A percentile compares a stretch with the other conserved stretches of the same genome.
phyloP scores from a whole-genome alignment of 2,888 invertebrate genomes.

The Caenorhabditis panamensis region DNA sequence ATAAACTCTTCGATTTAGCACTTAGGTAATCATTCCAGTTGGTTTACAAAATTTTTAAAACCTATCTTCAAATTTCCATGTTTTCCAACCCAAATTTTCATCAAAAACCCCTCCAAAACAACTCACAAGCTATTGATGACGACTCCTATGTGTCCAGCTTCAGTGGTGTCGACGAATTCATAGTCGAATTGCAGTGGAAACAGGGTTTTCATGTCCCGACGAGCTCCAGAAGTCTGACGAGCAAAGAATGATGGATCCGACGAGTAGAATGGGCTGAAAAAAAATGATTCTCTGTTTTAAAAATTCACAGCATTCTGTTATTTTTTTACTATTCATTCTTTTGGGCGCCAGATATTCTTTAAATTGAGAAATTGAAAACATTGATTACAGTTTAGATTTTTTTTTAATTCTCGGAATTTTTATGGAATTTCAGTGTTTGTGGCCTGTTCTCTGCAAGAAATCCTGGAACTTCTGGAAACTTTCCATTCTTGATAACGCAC shows the following conservation, averaged over 20 bases:
- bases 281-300: neutral
- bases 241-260: conserved; percentile 13
- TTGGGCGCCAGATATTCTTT: too few relatives aligned
- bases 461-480: too few relatives aligned
- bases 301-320: too few relatives aligned
- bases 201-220: conserved; percentile 41
- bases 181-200: conserved; percentile 63
- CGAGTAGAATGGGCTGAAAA: conserved; percentile 57
- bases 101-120: neutral
- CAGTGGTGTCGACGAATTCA: conserved; percentile 53
- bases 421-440: too few relatives aligned
- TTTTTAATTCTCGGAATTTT: too few relatives aligned
- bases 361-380: too few relatives aligned
- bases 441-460: too few relatives aligned
- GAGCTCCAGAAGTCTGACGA: conserved; percentile 7
- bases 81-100: neutral
- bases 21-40: too few relatives aligned
- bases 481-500: too few relatives aligned
- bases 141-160: conserved; percentile 58
- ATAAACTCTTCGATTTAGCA: too few relatives aligned
- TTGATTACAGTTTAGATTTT: too few relatives aligned
- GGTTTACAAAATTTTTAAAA: conserved; percentile 3
- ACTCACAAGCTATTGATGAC: conserved; percentile 60
- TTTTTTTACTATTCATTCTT: too few relatives aligned
- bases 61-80: neutral